Conservation (phyloP, 1,140 invertebrate genomes). For the Nixonia krombeini region DNA sequence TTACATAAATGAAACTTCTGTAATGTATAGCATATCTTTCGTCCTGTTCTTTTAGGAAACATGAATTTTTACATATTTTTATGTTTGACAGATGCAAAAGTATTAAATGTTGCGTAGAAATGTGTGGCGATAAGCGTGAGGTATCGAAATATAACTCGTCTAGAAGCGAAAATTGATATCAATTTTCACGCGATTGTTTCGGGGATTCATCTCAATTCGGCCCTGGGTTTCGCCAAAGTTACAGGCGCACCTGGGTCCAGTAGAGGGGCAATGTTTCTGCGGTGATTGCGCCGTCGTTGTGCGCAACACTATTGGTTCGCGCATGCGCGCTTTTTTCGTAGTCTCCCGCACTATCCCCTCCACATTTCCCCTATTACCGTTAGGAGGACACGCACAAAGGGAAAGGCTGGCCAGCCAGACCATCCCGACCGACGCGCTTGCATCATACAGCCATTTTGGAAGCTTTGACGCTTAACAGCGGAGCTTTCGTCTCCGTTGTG, state of each 20-base stretch:
- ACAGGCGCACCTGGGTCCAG: constrained; percentile 52
- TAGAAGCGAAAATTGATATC: constrained; percentile 33
- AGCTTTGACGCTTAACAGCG: constrained; percentile 65
- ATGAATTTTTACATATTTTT: too few relatives aligned
- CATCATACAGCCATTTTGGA: constrained; percentile 72
- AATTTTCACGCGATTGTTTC: constrained; percentile 37
- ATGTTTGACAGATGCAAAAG: too few relatives aligned
- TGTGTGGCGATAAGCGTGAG: too few relatives aligned
- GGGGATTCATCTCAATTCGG: constrained; percentile 11
- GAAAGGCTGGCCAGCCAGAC: constrained; percentile 59
- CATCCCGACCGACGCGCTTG: constrained; percentile 65
- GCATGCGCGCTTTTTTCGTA: constrained; percentile 63
- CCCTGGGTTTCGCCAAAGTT: constrained; percentile 21
- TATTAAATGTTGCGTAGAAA: too few relatives aligned
- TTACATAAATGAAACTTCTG: too few relatives aligned
- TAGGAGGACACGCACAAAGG: constrained; percentile 68
- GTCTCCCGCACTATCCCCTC: constrained; percentile 63
- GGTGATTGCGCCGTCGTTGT: constrained; percentile 38
- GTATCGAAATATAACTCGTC: too few relatives aligned
- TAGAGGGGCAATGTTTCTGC: neutral
- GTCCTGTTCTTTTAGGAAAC: too few relatives aligned
- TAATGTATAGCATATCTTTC: too few relatives aligned
- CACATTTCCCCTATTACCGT: constrained; percentile 49
- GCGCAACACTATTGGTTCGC: constrained; percentile 43
- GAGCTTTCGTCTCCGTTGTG: constrained; percentile 56